Evolutionary conservation across 2,888 invertebrate species (phyloP).

Genomic region (Belgica antarctica): DNA sequence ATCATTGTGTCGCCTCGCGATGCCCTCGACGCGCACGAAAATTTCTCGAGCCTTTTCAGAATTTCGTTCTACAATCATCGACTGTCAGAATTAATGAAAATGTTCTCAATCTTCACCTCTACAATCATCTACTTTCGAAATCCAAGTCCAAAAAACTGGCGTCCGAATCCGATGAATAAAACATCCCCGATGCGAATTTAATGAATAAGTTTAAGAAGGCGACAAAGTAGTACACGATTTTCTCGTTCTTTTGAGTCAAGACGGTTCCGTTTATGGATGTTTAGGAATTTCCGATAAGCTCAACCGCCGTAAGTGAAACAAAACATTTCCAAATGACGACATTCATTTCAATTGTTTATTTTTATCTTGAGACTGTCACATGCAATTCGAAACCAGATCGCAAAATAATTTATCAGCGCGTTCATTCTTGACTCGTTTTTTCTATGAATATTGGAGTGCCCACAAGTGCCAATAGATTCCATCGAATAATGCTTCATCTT

Average conservation of each 20-base stretch:
- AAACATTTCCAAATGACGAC: not conserved
- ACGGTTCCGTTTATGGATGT: conserved; percentile 3
- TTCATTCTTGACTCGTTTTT: too few relatives aligned
- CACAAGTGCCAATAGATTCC: too few relatives aligned
- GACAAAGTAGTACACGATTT: not conserved
- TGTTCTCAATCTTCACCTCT: not conserved
- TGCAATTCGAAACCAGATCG: conserved; percentile 7
- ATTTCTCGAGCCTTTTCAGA: not conserved
- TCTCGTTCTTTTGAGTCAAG: not conserved
- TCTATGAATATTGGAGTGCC: too few relatives aligned
- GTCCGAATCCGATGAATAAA: conserved; percentile 13
- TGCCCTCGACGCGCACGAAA: too few relatives aligned
- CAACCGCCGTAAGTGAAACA: not conserved
- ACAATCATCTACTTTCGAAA: not conserved
- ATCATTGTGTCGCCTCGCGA: too few relatives aligned
- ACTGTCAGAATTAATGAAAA: not conserved
- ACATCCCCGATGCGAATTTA: conserved; percentile 1
- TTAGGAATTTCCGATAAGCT: not conserved
- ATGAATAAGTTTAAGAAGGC: conserved; percentile 15
- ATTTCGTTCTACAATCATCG: not conserved
- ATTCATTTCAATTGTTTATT: not conserved
- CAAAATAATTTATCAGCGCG: not conserved
- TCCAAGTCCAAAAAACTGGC: not conserved
- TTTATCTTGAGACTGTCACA: not conserved
- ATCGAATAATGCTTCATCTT: too few relatives aligned